A percentile compares a stretch with the other conserved stretches of the same genome.
phyloP scores from a whole-genome alignment of 2,797 vertebrate genomes.

The Zalophus californianus region DNA sequence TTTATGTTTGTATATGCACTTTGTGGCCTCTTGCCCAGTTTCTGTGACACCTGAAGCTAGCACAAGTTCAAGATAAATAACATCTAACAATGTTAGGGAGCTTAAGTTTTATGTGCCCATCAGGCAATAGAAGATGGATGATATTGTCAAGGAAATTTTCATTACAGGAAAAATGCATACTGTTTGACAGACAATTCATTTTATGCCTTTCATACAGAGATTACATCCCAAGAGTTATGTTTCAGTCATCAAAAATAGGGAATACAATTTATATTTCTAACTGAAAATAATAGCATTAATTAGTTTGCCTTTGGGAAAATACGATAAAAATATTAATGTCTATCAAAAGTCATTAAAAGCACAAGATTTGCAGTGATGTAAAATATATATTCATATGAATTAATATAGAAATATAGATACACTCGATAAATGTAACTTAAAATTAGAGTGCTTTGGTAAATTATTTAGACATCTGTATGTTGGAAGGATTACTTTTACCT shows the following conservation, averaged over 20 bases:
- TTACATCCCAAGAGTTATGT: slow-evolving; percentile 41
- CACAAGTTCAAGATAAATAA: slow-evolving; percentile 46
- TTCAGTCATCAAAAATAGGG: slow-evolving; percentile 60
- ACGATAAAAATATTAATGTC: slow-evolving; percentile 50
- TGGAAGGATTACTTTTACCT: slow-evolving; percentile 11
- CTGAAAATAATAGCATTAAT: slow-evolving; percentile 52
- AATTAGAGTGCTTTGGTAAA: slow-evolving; percentile 32
- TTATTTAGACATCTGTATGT: background rate
- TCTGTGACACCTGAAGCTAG: background rate
- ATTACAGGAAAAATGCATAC: slow-evolving; percentile 30
- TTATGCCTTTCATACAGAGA: slow-evolving; percentile 53
- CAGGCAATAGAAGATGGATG: slow-evolving; percentile 51
- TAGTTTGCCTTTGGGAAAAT: background rate
- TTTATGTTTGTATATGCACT: background rate
- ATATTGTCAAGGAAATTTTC: slow-evolving; percentile 46
- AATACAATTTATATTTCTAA: slow-evolving; percentile 38
- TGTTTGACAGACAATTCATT: slow-evolving; percentile 67
- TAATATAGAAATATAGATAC: background rate
- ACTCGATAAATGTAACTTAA: slow-evolving; percentile 34
- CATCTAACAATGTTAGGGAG: slow-evolving; percentile 30
- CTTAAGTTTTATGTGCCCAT: slow-evolving; percentile 22
- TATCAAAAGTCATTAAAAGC: background rate
- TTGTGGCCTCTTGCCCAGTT: background rate
- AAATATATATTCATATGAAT: background rate
- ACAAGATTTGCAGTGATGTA: slow-evolving; percentile 22